phyloP scores from a whole-genome alignment of 2,888 invertebrate species.

The Leucania comma region DNA sequence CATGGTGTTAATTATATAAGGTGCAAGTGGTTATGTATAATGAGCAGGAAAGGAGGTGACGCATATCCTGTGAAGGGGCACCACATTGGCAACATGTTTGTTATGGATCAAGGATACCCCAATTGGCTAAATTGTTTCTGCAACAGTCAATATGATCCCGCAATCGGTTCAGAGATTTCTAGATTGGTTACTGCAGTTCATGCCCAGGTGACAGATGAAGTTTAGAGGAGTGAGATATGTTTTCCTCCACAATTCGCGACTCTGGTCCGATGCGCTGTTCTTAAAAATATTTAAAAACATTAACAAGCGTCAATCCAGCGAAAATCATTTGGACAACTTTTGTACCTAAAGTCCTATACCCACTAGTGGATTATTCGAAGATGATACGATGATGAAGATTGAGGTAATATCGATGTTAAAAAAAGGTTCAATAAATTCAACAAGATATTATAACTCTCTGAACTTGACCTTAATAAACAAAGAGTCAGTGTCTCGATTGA shows the following conservation, averaged over 20 bases:
- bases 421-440: background rate
- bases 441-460: background rate
- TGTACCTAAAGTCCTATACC: no score
- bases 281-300: no score
- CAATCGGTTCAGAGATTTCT: background rate
- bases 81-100: background rate
- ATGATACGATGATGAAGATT: no score
- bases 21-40: background rate
- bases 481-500: constrained; percentile 4
- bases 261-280: background rate
- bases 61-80: background rate
- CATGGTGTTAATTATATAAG: no score
- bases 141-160: background rate
- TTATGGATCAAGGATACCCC: background rate
- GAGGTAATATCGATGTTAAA: no score
- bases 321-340: no score
- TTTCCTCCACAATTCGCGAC: background rate
- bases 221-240: background rate
- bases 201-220: background rate
- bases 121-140: background rate
- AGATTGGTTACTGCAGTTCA: background rate
- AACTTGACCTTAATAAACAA: constrained; percentile 2
- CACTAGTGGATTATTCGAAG: no score
- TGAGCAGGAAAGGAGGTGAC: background rate
- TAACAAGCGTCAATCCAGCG: no score